These are phyloP conservation scores for Microcaecilia unicolor DNA, from an alignment of 2,797 vertebrate species.

Conservation along the genomic window DNA sequence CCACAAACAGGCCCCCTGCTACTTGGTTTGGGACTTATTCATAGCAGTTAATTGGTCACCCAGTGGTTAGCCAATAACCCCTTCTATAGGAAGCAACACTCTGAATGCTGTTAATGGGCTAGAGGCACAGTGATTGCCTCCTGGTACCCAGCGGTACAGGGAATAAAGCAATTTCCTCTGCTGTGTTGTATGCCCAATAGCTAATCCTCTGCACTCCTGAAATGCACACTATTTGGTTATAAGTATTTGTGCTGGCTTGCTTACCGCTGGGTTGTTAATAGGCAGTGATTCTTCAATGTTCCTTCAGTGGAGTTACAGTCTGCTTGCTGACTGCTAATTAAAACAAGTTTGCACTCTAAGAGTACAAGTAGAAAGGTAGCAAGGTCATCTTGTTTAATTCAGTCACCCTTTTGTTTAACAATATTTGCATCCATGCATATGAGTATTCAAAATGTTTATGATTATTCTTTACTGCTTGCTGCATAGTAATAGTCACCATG, in stretches of 20 bases:
- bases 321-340: constrained; percentile 75
- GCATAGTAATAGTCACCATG: no score
- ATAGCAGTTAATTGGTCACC: constrained; percentile 81
- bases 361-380: constrained; percentile 55
- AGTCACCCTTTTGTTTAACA: constrained; percentile 49
- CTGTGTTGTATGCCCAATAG: constrained; percentile 75
- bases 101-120: constrained; percentile 71
- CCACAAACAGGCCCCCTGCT: constrained; percentile 74
- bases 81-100: constrained; percentile 73
- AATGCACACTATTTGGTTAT: constrained; percentile 78
- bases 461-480: no score
- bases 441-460: no score
- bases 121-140: constrained; percentile 71
- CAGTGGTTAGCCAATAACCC: constrained; percentile 80
- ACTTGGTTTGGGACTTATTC: constrained; percentile 77
- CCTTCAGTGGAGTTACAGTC: constrained; percentile 72
- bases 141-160: constrained; percentile 73
- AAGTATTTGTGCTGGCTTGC: constrained; percentile 73
- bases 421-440: constrained; percentile 34
- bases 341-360: constrained; percentile 67
- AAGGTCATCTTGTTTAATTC: constrained; percentile 63
- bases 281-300: constrained; percentile 73
- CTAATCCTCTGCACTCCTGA: constrained; percentile 72
- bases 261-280: constrained; percentile 77
- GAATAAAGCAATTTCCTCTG: constrained; percentile 79